Base-by-base conservation (phyloP, 2,113 vertebrate genomes). In the Cryptotis parvus region DNA sequence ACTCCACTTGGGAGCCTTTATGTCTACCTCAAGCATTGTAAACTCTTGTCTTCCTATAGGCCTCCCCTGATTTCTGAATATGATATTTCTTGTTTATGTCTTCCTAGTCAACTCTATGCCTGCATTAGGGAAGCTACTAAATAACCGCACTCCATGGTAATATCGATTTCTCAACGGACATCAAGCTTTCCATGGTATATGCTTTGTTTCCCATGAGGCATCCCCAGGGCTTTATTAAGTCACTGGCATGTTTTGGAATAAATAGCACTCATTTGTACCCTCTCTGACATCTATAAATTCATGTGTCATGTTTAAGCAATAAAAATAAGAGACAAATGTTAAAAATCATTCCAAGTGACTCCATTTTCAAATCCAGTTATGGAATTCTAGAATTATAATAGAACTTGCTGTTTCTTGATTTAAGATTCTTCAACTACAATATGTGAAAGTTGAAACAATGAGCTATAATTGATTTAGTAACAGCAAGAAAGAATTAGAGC, bases 341-440 rank as follows among this genome's bases (percentile, higher is more conserved):
- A 63, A 81, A 87, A 29, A 27, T 6, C 83, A 83, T 49, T 31
- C 26, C 63, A 58, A 4, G 58, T 9, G 14, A 82, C 2, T 65
- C 90, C 35, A 78, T 68, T 91, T 86, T 93, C 85, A 37, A 55
- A 77, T 14, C 39, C 18, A 8, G 58, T 26, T 63, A 14, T 26
- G 29, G 24, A 90, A 75, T 90, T 84, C 55, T 52, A 43, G 31
- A 77, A 10, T 43, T 1, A 35, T 52, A 26, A 58, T 9, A 24
- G 31, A 61, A 76, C 29, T 72, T 45, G 61, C 12, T 35, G 14
- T 63, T 69, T 82, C 39, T 31, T 58, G 68, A 31, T 55, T 22
- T 74, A 14, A 35, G 27, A 43, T 11, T 87, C 16, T 49, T 75
- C 33, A 89, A 77, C 45, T 87, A 29, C 49, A n/a, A 87, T 87